These are phyloP conservation scores for Pristiophorus japonicus DNA, from an alignment of 2,113 vertebrate species.

Conservation along the genomic window DNA sequence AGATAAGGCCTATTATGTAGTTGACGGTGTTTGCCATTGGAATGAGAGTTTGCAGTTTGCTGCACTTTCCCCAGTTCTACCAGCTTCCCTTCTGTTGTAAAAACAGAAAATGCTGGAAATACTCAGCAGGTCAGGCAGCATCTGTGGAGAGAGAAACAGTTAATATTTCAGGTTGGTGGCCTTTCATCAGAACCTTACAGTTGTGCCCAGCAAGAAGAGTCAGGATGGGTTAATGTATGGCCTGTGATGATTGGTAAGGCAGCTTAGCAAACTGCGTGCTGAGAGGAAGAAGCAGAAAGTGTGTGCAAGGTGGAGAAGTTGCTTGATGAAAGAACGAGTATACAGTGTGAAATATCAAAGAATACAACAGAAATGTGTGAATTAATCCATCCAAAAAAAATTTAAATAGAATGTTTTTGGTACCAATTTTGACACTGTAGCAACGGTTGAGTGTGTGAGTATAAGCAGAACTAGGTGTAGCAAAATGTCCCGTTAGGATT, in stretches of 20 bases:
- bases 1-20: neutral
- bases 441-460: neutral
- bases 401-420: neutral
- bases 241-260: neutral
- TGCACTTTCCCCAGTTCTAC: neutral
- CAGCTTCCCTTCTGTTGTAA: neutral
- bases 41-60: neutral
- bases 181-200: too few species aligned
- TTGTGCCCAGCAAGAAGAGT: neutral
- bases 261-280: neutral
- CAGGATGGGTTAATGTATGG: neutral
- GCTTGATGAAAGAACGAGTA: neutral
- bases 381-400: neutral
- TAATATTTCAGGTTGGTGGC: too few species aligned
- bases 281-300: neutral
- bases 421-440: neutral
- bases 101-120: too few species aligned
- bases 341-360: neutral
- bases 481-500: neutral
- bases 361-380: neutral
- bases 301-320: neutral
- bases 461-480: neutral
- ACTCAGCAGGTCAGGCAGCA: too few species aligned
- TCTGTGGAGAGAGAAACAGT: too few species aligned
- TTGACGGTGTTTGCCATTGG: neutral